Evolutionary conservation across 2,113 vertebrate species (phyloP), one percentile per base, ranked within the genome.

Genomic region (Thunnus maccoyii): DNA sequence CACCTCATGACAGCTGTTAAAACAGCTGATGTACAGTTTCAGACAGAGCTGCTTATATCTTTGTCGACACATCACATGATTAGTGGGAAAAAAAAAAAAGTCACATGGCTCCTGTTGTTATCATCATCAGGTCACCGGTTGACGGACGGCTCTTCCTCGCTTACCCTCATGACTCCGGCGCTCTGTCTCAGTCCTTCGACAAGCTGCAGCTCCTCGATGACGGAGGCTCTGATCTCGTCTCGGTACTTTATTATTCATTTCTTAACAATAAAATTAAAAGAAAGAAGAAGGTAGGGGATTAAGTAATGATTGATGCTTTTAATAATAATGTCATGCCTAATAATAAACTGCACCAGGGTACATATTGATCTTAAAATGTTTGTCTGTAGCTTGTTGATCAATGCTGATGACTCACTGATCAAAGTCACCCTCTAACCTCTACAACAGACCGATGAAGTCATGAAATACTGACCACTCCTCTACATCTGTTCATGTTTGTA

Each of bases 201-300:
- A 96, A 96, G 60, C 95, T 98, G 63, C 96, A 98, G 64, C 93
- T 98, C 25, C 93, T 97, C 0, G 97, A 98, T 3, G 97, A 98
- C 12, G 94, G 94, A 72, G 93, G 96, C 56, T 92, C 96, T 0
- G 96, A 97, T 68, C 94, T 97, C 13, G 96, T 98, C 71, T 95
- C 96, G 65, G 97, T 98, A 93, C 92, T 93, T 92, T 11, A 9
- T 18, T 44, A 22, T 30, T 7, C 1, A 20, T 7, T 47, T 71
- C 44, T 30, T 3, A 30, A 30, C 27, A 30, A 30, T 30, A 30
- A 30, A 3, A 4, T 30, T 30, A 3, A 30, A 30, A 30, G 27
- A 30, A 30, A 30, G 55, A 51, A 55, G 6, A 9, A 41, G 36
- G 7, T 9, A 30, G 4, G 36, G 36, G 2, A 41, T 9, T 41